These are phyloP conservation scores for Tipula confusa DNA, from an alignment of 2,888 invertebrate species.

Conservation along the genomic window DNA sequence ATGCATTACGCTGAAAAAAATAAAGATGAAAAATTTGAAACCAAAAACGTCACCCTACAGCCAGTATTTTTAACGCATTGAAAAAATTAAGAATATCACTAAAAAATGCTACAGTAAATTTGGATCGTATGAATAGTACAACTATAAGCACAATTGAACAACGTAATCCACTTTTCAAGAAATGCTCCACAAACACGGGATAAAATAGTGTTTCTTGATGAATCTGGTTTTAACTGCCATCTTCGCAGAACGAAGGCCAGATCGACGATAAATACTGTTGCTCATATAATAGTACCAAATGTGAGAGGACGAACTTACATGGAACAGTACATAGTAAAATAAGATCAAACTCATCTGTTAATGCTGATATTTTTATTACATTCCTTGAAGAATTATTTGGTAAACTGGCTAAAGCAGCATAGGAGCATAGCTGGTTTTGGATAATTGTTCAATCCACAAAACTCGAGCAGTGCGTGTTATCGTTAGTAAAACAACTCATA, in stretches of 20 bases:
- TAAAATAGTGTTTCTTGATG: constrained; percentile 26
- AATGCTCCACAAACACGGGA: not conserved
- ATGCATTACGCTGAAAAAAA: constrained; percentile 28
- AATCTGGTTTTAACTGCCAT: constrained; percentile 13
- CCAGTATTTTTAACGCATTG: not conserved
- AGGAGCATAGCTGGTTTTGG: too few relatives aligned
- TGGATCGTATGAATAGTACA: not conserved
- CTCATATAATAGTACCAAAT: constrained; percentile 25
- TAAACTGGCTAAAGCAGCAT: too few relatives aligned
- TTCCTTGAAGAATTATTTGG: constrained; percentile 21
- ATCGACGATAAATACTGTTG: not conserved
- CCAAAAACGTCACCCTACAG: not conserved
- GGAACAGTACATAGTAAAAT: not conserved
- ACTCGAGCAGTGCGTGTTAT: too few relatives aligned
- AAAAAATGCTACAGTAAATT: not conserved
- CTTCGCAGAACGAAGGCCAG: not conserved
- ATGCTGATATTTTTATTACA: constrained; percentile 15
- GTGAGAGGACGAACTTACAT: not conserved
- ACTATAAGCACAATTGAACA: not conserved
- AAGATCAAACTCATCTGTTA: not conserved
- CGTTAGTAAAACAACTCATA: too few relatives aligned
- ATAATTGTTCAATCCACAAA: too few relatives aligned
- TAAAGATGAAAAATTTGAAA: constrained; percentile 28
- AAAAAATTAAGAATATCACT: not conserved
- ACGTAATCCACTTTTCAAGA: not conserved